These are phyloP conservation scores for Peribatodes rhomboidaria DNA, from an alignment of 2,888 invertebrate species.

Conservation along the genomic window DNA sequence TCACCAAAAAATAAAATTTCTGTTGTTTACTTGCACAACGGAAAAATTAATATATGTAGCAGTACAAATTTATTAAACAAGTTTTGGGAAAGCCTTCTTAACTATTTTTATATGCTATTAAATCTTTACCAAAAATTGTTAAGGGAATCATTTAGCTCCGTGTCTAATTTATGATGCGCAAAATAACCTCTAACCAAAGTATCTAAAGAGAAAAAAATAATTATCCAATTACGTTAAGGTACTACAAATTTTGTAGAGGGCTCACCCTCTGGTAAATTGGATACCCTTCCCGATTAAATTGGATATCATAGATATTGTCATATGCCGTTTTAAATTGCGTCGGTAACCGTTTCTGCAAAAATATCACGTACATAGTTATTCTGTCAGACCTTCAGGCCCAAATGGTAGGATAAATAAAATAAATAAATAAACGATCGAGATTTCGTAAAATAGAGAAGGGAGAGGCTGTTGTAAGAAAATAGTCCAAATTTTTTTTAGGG, in stretches of 20 bases:
- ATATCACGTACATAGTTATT: constrained; percentile 45
- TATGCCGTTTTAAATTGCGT: constrained; percentile 36
- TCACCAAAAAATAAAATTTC: not conserved
- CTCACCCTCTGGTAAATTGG: constrained; percentile 39
- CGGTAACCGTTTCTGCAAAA: constrained; percentile 41
- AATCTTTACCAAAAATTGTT: no score
- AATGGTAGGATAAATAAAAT: constrained; percentile 36
- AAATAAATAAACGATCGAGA: constrained; percentile 35
- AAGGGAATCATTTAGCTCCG: not conserved
- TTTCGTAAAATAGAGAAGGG: constrained; percentile 21
- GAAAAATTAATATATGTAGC: no score
- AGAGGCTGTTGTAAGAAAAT: constrained; percentile 19
- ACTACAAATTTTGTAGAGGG: constrained; percentile 23
- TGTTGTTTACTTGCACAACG: no score
- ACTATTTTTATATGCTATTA: no score
- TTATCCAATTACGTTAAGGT: constrained; percentile 26
- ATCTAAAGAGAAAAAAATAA: constrained; percentile 19
- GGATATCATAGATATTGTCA: constrained; percentile 44
- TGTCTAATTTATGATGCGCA: not conserved
- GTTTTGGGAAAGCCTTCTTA: no score
- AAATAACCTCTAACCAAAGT: not conserved
- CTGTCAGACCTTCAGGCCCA: constrained; percentile 38
- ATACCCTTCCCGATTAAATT: constrained; percentile 44
- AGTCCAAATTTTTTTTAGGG: constrained; percentile 7
- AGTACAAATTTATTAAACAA: no score